phyloP scores from a whole-genome alignment of 1,140 invertebrate species.

The Diuraphis noxia region DNA sequence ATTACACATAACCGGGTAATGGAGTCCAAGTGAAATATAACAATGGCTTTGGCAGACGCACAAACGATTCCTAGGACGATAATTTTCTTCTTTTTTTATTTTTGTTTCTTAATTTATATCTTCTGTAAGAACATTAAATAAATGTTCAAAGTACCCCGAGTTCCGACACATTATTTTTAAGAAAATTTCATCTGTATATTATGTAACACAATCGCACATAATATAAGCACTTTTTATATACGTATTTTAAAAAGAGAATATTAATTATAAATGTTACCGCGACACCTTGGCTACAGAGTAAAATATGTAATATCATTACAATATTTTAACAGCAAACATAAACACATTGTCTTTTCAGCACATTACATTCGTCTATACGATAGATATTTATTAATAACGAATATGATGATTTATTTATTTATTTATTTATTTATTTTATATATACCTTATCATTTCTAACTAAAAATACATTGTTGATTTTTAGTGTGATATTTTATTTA shows the following conservation, averaged over 20 bases:
- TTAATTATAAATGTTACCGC: neutral
- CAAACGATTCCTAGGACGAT: conserved; percentile 42
- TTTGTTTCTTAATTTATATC: conserved; percentile 28
- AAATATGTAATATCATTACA: neutral
- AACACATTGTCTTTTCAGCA: neutral
- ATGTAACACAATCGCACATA: neutral
- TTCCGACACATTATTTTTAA: conserved; percentile 15
- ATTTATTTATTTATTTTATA: too few relatives aligned
- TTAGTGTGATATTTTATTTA: neutral
- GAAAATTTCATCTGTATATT: neutral
- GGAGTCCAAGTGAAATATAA: conserved; percentile 48
- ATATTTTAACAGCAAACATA: neutral
- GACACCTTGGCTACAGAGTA: neutral
- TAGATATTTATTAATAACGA: neutral
- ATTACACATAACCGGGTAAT: conserved; percentile 21
- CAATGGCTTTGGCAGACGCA: conserved; percentile 48
- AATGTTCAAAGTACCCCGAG: neutral
- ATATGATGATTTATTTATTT: neutral
- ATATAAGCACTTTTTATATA: neutral
- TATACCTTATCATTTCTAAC: neutral
- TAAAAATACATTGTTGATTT: neutral
- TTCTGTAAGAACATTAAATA: conserved; percentile 37
- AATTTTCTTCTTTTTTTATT: conserved; percentile 13
- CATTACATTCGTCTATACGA: neutral
- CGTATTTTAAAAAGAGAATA: neutral